Evolutionary conservation across 2,113 vertebrate genomes (phyloP), one percentile per base, ranked within the genome.

Genomic region (Prunella fulvescens): DNA sequence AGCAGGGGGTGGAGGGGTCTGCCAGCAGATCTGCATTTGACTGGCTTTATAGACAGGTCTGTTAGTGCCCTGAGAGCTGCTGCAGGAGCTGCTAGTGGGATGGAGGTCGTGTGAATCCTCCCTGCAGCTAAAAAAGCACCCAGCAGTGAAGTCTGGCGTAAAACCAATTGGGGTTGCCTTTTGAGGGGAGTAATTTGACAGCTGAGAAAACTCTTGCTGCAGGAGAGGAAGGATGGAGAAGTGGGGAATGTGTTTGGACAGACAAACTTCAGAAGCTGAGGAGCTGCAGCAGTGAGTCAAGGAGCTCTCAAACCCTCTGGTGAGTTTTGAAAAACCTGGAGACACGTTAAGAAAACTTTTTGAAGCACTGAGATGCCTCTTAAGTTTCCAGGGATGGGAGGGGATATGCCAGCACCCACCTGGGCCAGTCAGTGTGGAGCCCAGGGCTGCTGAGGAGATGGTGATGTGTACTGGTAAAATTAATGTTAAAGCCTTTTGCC

Each of bases 371-470:
- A 71, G 51, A 26, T 50, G n/a, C 19, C 18, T n/a, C n/a, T 19
- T 14, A 16, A 15, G 15, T 48, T 81, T 73, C 19, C 4, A 2
- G 14, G 19, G 48, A 7, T 48, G 35, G 56, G 33, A 61, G 19
- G 28, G 26, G 23, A 5, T 53, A n/a, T 56, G 42, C 61, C 64
- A 47, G 73, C 51, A 12, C 31, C 67, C 45, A 35, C 35, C 31
- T 1, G 0, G 14, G 39, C 62, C 47, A 11, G 61, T 7, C 10
- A 0, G 37, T 3, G 42, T 19, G 62, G 54, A 54, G 62, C 39
- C 0, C 0, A 14, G 51, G 62, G 58, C 72, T 72, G 17, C 7
- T 35, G 25, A 19, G 37, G 51, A 57, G 39, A 10, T 31, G 51
- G 56, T 50, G 31, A 14, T 0, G 2, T 5, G 15, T 10, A 33